phyloP scores from a whole-genome alignment of 2,888 invertebrate genomes.

The Steromphala cineraria region DNA sequence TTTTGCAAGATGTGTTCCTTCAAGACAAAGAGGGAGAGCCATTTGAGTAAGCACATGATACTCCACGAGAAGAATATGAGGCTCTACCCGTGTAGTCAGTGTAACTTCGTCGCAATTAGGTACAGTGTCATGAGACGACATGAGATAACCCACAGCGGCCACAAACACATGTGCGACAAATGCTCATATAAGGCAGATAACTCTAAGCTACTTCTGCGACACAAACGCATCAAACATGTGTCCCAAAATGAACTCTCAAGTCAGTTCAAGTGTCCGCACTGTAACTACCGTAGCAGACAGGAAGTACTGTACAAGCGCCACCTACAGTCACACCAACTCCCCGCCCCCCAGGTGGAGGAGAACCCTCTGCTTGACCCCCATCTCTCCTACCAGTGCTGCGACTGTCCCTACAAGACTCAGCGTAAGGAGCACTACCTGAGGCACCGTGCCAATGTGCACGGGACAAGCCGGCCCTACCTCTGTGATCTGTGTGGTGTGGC shows the following conservation, averaged over 20 bases:
- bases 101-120: conserved; percentile 74
- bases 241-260: conserved; percentile 19
- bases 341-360: background rate
- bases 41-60: conserved; percentile 73
- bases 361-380: background rate
- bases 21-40: conserved; percentile 76
- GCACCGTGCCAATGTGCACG: conserved; percentile 77
- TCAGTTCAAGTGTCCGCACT: conserved; percentile 40
- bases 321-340: conserved; percentile 51
- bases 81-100: conserved; percentile 68
- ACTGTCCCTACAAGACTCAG: conserved; percentile 73
- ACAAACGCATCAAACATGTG: conserved; percentile 64
- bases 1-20: conserved; percentile 76
- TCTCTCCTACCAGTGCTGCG: conserved; percentile 56
- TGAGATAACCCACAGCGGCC: conserved; percentile 69
- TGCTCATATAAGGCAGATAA: conserved; percentile 71
- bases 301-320: conserved; percentile 62
- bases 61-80: conserved; percentile 66
- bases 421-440: conserved; percentile 74
- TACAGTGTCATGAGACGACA: conserved; percentile 74
- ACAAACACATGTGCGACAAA: conserved; percentile 56
- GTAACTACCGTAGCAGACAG: conserved; percentile 63
- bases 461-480: conserved; percentile 77
- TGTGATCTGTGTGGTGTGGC: conserved; percentile 78
- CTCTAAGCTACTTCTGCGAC: conserved; percentile 56